phyloP scores from a whole-genome alignment of 2,888 invertebrate species.

The Drosophila nigricruria region DNA sequence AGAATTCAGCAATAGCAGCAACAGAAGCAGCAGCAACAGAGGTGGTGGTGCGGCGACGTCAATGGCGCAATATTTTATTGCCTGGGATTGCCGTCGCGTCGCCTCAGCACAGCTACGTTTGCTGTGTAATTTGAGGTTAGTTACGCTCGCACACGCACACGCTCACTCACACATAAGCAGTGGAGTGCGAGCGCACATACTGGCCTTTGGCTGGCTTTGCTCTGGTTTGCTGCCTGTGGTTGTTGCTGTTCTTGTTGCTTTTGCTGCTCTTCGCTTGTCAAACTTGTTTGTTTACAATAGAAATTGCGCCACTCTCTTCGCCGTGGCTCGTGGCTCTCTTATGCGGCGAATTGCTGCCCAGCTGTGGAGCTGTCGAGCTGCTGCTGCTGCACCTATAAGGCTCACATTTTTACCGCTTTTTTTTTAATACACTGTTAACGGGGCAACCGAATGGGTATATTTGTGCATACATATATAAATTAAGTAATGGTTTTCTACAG shows the following conservation, averaged over 20 bases:
- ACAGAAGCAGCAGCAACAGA: not conserved
- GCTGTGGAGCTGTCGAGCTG: conserved; percentile 16
- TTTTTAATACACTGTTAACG: not conserved
- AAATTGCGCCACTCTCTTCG: conserved; percentile 45
- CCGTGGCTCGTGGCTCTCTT: conserved; percentile 45
- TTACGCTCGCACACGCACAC: conserved; percentile 28
- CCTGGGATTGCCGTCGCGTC: conserved; percentile 19
- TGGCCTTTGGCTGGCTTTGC: conserved; percentile 29
- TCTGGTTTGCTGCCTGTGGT: not conserved
- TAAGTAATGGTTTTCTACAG: too few relatives aligned
- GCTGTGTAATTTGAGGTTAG: conserved; percentile 63
- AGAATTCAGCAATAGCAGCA: conserved; percentile 30
- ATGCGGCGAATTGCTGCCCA: conserved; percentile 50
- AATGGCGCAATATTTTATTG: conserved; percentile 49
- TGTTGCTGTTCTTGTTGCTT: conserved; percentile 14
- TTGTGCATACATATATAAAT: not conserved
- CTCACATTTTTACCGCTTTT: conserved; percentile 17
- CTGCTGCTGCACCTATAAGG: conserved; percentile 10
- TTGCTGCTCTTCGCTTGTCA: conserved; percentile 39
- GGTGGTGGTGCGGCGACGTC: conserved; percentile 37
- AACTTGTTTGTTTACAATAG: conserved; percentile 70
- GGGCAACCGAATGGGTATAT: not conserved
- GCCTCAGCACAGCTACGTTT: conserved; percentile 22
- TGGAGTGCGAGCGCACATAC: conserved; percentile 23
- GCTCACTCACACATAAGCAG: not conserved